Evolutionary conservation across 2,888 invertebrate species (phyloP).

Genomic region (Zootermopsis nevadensis): DNA sequence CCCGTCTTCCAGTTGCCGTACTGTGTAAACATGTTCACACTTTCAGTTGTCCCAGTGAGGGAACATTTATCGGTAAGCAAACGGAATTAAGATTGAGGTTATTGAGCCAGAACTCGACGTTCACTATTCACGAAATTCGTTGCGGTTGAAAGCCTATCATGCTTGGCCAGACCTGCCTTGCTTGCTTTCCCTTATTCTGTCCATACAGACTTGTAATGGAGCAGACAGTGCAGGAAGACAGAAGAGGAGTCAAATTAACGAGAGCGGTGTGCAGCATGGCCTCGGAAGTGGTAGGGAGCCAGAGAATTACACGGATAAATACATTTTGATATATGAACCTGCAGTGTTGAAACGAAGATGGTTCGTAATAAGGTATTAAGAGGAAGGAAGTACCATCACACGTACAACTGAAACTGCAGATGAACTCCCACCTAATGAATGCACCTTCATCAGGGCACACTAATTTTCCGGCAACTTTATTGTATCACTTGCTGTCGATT

Average conservation of each 20-base stretch:
- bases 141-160: neutral
- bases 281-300: neutral
- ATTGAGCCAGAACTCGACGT: too few relatives aligned
- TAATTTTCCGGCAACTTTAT: too few relatives aligned
- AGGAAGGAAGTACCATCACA: neutral
- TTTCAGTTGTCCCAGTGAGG: too few relatives aligned
- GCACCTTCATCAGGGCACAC: too few relatives aligned
- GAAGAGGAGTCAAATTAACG: conserved; percentile 19
- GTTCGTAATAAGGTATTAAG: neutral
- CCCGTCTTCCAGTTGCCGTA: too few relatives aligned
- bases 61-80: too few relatives aligned
- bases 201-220: conserved; percentile 21
- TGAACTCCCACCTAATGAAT: too few relatives aligned
- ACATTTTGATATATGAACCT: neutral
- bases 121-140: neutral
- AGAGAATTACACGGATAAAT: too few relatives aligned
- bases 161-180: neutral
- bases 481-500: too few relatives aligned
- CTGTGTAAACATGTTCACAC: too few relatives aligned
- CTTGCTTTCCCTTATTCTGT: conserved; percentile 15
- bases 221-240: conserved; percentile 2
- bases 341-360: neutral
- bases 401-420: neutral
- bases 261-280: conserved; percentile 1
- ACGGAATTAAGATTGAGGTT: too few relatives aligned